Evolutionary conservation across 2,113 vertebrate species (phyloP).

Genomic region (Helogale parvula): DNA sequence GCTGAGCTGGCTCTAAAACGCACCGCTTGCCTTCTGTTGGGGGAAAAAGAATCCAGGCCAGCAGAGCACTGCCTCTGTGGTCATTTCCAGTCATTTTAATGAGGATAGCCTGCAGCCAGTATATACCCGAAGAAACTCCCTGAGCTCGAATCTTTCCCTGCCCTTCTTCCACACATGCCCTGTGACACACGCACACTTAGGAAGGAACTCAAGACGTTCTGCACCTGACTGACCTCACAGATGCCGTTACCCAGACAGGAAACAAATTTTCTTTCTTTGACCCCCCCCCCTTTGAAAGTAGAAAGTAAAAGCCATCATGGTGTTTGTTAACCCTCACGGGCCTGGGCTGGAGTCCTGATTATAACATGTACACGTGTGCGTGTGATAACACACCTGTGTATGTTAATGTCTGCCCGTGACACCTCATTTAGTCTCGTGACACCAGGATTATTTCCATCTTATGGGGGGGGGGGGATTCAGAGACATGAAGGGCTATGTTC

Average conservation of each 20-base stretch:
- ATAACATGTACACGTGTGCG: not conserved
- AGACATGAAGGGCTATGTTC: not conserved
- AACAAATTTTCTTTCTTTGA: not conserved
- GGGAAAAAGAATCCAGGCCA: not conserved
- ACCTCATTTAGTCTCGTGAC: not conserved
- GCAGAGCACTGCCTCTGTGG: slow-evolving; percentile 74
- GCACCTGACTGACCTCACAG: not conserved
- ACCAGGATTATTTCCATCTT: not conserved
- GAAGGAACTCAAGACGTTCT: slow-evolving; percentile 9
- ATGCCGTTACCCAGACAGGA: not conserved
- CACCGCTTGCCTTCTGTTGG: slow-evolving; percentile 69
- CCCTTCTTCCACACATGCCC: not conserved
- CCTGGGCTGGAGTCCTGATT: not conserved
- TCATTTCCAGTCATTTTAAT: slow-evolving; percentile 85
- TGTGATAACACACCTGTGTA: not conserved
- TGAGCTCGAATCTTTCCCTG: not conserved
- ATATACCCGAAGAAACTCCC: slow-evolving; percentile 31
- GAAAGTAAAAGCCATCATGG: not conserved
- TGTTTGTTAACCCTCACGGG: not conserved
- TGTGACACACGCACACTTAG: not conserved
- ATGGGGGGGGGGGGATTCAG: not conserved
- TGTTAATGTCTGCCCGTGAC: not conserved
- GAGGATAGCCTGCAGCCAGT: slow-evolving; percentile 79
- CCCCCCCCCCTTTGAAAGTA: slow-evolving; percentile 42
- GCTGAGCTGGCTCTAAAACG: slow-evolving; percentile 79